phyloP scores from a whole-genome alignment of 2,797 vertebrate species.

The Sebastes miniatus region DNA sequence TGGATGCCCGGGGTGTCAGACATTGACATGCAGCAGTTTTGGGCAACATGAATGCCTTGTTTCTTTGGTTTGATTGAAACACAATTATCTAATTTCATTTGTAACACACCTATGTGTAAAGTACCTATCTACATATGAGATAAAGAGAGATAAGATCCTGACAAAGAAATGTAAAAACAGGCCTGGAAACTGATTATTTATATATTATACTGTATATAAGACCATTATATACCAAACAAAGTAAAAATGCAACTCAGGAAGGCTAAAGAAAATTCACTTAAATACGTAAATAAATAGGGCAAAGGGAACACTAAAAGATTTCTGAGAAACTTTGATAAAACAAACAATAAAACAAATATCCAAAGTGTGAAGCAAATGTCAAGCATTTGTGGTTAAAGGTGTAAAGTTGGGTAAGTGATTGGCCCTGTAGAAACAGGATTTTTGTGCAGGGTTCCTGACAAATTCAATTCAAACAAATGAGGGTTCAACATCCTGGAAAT shows the following conservation, averaged over 20 bases:
- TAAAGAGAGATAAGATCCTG: no score
- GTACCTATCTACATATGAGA: no score
- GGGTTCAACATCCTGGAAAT: conserved; percentile 40
- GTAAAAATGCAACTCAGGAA: background rate
- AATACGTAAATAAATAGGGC: background rate
- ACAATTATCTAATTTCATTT: background rate
- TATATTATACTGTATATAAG: no score
- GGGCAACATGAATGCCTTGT: background rate
- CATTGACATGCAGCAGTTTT: background rate
- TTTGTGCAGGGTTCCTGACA: conserved; percentile 25
- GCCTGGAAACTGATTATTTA: background rate
- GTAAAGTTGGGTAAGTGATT: background rate
- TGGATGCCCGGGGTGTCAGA: background rate
- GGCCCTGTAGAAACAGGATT: background rate
- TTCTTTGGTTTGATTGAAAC: conserved; percentile 5
- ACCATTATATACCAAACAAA: background rate
- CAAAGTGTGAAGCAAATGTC: background rate
- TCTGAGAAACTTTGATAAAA: background rate
- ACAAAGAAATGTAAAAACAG: background rate
- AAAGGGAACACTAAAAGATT: background rate
- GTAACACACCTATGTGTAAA: background rate
- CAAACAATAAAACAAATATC: background rate
- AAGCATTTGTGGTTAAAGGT: background rate
- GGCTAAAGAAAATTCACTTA: background rate
- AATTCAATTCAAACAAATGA: conserved; percentile 38